Evolutionary conservation across 2,888 invertebrate species (phyloP), one percentile per base, ranked within the genome.

Genomic region (Spodoptera littoralis): DNA sequence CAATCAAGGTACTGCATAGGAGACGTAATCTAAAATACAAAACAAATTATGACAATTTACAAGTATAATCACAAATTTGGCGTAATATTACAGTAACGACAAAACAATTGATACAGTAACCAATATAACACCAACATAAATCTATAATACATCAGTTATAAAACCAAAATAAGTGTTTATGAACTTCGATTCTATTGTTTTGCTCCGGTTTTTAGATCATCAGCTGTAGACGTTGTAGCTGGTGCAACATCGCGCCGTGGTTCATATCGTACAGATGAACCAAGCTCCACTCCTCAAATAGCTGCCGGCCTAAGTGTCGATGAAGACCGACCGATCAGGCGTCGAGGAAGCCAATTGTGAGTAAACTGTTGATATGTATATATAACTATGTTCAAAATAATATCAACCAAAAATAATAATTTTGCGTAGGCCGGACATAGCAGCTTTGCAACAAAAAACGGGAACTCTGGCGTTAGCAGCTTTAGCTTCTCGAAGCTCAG

Each of bases 331-430:
- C 96, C 97, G 41, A 96, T 96, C 74, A 95, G 97, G 70, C 96
- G 98, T 81, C 95, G 98, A 60, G 97, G 97, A 70, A 98, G 98
- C 48, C 97, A 98, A 88, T 91, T 98, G 98, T 98, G 91, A 96
- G 97, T 96, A 13, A 24, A 1, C 24, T 27, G 11, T 49, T 12
- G 42, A 11, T 52, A 30, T 8, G 8, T 11, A 27, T 46, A 13
- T 11, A 27, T 46, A 13, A 24, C 22, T 42, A 12, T 11, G 6
- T 4, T 22, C 2, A 24, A 24, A 11, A 46, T 2, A 24, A 12
- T 24, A 18, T 24, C 5, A 9, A n/a, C 0, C 11, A 9, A 13
- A 41, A n/a, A n/a, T n/a, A 36, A 51, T 43, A 0, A 1, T 22
- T 6, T 41, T 50, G 30, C 59, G 11, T 88, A 97, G 97, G 79